Conservation (phyloP, 1,140 invertebrate genomes). For the Drusus annulatus region DNA sequence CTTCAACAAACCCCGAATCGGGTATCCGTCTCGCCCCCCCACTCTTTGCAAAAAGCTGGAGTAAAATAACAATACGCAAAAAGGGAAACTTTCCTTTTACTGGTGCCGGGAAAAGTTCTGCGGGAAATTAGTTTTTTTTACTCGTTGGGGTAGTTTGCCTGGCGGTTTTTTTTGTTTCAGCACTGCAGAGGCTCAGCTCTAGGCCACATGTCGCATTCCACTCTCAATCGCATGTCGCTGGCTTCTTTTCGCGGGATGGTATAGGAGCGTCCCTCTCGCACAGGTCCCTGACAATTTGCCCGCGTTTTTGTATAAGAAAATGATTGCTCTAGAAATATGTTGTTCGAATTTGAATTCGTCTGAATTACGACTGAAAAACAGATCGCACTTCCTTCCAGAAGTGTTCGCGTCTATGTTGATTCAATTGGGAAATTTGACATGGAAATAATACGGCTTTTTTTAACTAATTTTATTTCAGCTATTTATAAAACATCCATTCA, state of each 20-base stretch:
- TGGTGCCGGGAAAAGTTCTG: neutral
- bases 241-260: neutral
- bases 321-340: too few relatives aligned
- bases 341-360: too few relatives aligned
- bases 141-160: constrained; percentile 1
- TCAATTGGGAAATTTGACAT: too few relatives aligned
- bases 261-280: neutral
- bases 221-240: constrained; percentile 10
- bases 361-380: too few relatives aligned
- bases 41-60: neutral
- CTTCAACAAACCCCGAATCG: neutral
- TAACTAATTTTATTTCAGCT: too few relatives aligned
- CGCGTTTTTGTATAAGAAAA: constrained; percentile 27
- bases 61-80: neutral
- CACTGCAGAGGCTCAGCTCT: constrained; percentile 24
- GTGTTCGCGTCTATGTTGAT: too few relatives aligned
- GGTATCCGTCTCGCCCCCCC: neutral
- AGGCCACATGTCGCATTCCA: constrained; percentile 32
- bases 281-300: constrained; percentile 35
- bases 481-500: too few relatives aligned
- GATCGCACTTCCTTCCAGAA: too few relatives aligned
- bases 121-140: constrained; percentile 2
- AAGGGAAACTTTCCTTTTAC: constrained; percentile 4
- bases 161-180: constrained; percentile 9
- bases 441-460: too few relatives aligned